Evolutionary conservation across 1,140 invertebrate genomes (phyloP), one percentile per base, ranked within the genome.

Genomic region (Eubasilissa regina): DNA sequence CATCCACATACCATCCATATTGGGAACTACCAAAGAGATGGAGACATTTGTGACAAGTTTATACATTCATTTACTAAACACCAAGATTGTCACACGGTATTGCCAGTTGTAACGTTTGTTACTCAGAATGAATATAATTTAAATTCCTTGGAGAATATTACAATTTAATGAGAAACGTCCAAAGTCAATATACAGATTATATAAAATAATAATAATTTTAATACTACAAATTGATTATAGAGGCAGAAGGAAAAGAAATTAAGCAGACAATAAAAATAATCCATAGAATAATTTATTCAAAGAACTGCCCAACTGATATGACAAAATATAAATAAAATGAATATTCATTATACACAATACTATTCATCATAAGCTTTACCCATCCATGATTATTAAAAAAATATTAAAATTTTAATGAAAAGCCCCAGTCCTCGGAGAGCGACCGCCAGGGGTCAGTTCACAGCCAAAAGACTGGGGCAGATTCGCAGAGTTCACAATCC

Each of bases 371-470:
- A 51, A 55, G 51, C 51, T 74, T 74, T 74, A 44, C 13, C 21
- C 13, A 66, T 51, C 3, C 9, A 51, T 51, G 17, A 70, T 68
- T 6, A 68, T 17, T 70, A 80, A 78, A 77, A 77, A 55, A 77
- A 77, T 81, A 81, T 66, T 48, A 47, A 21, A 72, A 78, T 56
- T 80, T 82, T n/a, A 76, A 60, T 53, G 25, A 62, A n/a, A 43
- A 12, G 81, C 81, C 81, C 81, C 78, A 80, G 81, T 70, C 60
- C 70, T 15, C 15, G 48, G 70, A 17, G n/a, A 19, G 70, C 48
- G n/a, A 19, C 70, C 13, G 19, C 15, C 3, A 21, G 47, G n/a
- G 35, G 12, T 56, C 25, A 6, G 25, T 6, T 35, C 25, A 1
- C 25, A 35, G 25, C 25, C 25, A 35, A 45, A 47, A 73, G 73